phyloP scores from a whole-genome alignment of 2,797 vertebrate genomes.

The Myioborus melanocephalus region DNA sequence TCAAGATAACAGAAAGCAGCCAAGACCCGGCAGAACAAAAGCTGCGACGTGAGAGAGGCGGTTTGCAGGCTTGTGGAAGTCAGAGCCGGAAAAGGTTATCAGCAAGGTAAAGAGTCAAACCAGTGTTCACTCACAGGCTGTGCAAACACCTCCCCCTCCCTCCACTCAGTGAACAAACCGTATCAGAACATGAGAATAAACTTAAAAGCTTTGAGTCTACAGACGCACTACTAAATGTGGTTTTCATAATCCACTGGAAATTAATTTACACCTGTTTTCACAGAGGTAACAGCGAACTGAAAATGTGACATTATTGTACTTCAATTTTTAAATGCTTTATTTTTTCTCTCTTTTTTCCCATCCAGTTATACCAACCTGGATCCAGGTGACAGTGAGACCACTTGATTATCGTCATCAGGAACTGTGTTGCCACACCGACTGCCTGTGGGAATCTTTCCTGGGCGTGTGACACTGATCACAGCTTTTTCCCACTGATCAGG shows the following conservation, averaged over 20 bases:
- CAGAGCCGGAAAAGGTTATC: not conserved
- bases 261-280: not conserved
- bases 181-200: not conserved
- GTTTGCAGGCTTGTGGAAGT: not conserved
- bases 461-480: slow-evolving; percentile 85
- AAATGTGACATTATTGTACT: not conserved
- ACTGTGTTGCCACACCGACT: slow-evolving; percentile 93
- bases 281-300: not conserved
- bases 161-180: not conserved
- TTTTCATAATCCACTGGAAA: not conserved
- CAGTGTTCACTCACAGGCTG: not conserved
- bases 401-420: slow-evolving; percentile 93
- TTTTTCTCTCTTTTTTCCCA: not conserved
- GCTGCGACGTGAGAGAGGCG: not conserved
- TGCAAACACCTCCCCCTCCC: not conserved
- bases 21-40: not conserved
- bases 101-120: not conserved
- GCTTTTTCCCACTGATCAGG: slow-evolving; percentile 97
- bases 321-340: not conserved
- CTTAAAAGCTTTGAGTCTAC: not conserved
- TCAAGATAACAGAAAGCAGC: not conserved
- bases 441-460: slow-evolving; percentile 83
- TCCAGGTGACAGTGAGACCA: slow-evolving; percentile 87
- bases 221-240: not conserved
- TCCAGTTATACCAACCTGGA: slow-evolving; percentile 81